Evolutionary conservation across 2,888 invertebrate species (phyloP).

Genomic region (Cephus rjabovi): DNA sequence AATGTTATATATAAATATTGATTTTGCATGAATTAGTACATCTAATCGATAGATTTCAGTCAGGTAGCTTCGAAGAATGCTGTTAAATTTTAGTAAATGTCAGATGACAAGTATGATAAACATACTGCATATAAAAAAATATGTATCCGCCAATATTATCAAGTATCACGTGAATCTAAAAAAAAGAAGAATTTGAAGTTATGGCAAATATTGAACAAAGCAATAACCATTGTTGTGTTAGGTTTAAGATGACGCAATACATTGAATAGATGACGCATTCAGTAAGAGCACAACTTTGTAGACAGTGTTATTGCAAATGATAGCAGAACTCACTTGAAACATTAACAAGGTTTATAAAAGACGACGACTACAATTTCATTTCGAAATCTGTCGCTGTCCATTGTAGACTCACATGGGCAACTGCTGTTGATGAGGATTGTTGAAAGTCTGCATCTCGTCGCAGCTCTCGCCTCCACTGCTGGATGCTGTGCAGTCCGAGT

Average conservation of each 20-base stretch:
- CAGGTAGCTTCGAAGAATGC: background rate
- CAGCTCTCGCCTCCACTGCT: slow-evolving; percentile 95
- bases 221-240: background rate
- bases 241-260: background rate
- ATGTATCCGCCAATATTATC: background rate
- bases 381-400: background rate
- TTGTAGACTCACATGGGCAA: slow-evolving; percentile 80
- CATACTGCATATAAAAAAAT: background rate
- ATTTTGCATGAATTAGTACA: background rate
- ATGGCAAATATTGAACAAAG: background rate
- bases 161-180: too few species aligned
- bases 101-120: too few species aligned
- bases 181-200: too few species aligned
- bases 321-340: background rate
- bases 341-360: background rate
- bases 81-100: background rate
- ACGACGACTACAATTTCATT: background rate
- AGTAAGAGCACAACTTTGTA: background rate
- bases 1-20: background rate
- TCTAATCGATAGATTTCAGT: background rate
- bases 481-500: slow-evolving; percentile 94
- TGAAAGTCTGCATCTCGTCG: slow-evolving; percentile 86
- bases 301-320: background rate
- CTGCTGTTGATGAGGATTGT: slow-evolving; percentile 80
- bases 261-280: background rate